Conservation (phyloP, 1,140 invertebrate species). For the Diuraphis noxia region DNA sequence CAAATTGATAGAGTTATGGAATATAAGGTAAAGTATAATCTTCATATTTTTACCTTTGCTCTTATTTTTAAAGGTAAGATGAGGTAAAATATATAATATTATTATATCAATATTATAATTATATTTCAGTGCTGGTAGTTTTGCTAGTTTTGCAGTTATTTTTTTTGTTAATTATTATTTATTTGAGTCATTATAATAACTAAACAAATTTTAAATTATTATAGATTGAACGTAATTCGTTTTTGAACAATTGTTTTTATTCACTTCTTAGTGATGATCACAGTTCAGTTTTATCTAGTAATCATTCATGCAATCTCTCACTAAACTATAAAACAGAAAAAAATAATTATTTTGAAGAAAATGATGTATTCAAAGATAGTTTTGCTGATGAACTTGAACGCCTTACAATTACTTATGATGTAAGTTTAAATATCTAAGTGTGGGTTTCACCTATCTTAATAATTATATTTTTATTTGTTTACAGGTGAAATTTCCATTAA, state of each 20-base stretch:
- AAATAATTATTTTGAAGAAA: conserved; percentile 6
- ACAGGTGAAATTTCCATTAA: conserved; percentile 44
- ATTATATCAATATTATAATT: neutral
- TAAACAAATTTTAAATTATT: neutral
- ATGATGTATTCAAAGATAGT: conserved; percentile 20
- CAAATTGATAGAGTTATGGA: conserved; percentile 37
- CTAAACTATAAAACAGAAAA: conserved; percentile 34
- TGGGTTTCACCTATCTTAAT: neutral
- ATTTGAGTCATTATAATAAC: neutral
- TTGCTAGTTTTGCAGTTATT: neutral
- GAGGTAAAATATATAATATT: neutral
- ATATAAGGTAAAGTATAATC: conserved; percentile 29
- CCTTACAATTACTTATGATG: conserved; percentile 36
- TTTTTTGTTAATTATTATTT: neutral
- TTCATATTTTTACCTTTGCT: neutral
- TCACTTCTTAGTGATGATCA: conserved; percentile 44
- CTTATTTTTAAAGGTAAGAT: too few relatives aligned
- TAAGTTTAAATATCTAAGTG: neutral
- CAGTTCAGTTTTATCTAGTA: conserved; percentile 41
- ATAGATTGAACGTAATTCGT: conserved; percentile 39
- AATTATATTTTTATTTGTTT: neutral
- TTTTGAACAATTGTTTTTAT: conserved; percentile 49
- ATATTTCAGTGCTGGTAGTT: neutral
- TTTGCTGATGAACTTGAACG: conserved; percentile 42
- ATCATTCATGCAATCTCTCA: conserved; percentile 36